phyloP scores from a whole-genome alignment of 1,140 invertebrate species.

The Calliopsis andreniformis region DNA sequence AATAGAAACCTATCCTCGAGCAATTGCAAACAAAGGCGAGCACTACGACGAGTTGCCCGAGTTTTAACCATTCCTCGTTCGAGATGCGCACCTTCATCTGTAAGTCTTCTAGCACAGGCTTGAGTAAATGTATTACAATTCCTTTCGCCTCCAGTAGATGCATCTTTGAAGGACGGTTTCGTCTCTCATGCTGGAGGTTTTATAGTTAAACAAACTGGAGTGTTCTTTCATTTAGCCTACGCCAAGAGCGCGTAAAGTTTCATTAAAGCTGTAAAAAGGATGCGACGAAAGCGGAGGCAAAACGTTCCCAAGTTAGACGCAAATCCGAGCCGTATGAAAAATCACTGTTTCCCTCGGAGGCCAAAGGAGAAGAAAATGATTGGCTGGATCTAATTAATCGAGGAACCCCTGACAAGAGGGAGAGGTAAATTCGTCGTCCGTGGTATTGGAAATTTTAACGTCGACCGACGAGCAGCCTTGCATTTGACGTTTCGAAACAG shows the following conservation, averaged over 20 bases:
- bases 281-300: not conserved
- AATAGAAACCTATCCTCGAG: too few relatives aligned
- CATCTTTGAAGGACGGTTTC: too few relatives aligned
- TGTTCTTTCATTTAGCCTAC: not conserved
- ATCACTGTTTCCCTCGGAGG: not conserved
- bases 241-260: not conserved
- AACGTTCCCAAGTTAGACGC: not conserved
- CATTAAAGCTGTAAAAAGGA: not conserved
- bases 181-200: too few relatives aligned
- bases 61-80: too few relatives aligned
- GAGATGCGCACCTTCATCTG: too few relatives aligned
- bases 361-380: not conserved
- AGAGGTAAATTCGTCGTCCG: not conserved
- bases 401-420: too few relatives aligned
- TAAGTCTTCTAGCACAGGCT: too few relatives aligned
- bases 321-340: slow-evolving; percentile 1
- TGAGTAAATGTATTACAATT: too few relatives aligned
- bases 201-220: too few relatives aligned
- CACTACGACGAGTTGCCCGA: too few relatives aligned
- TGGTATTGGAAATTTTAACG: not conserved
- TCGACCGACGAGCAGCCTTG: not conserved
- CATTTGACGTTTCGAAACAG: not conserved
- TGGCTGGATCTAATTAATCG: slow-evolving; percentile 30
- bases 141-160: too few relatives aligned
- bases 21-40: too few relatives aligned